A percentile compares a stretch with the other conserved stretches of the same genome.
Evolutionary conservation across 2,113 vertebrate species (phyloP).

Genomic region (Oreamnos americanus): DNA sequence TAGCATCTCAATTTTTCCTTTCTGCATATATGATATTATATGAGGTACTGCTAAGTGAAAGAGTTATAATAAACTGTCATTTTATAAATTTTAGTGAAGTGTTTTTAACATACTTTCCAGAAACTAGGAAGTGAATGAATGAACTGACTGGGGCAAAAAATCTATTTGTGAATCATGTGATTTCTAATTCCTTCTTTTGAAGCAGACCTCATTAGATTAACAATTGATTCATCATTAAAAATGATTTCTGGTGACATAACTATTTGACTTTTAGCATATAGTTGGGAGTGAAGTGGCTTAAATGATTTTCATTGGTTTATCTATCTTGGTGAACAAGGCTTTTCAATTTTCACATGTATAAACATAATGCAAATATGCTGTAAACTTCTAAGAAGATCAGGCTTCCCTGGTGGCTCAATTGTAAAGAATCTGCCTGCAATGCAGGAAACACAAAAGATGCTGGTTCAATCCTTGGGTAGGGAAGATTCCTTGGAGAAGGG

Average conservation of each 20-base stretch:
- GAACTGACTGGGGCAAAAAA: not conserved
- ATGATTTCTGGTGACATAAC: not conserved
- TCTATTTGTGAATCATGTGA: not conserved
- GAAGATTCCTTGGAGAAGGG: not conserved
- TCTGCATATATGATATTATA: not conserved
- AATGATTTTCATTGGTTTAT: conserved; percentile 21
- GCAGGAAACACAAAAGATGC: not conserved
- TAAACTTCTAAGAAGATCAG: not conserved
- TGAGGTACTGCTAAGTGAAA: not conserved
- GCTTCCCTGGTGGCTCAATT: not conserved
- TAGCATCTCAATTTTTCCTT: not conserved
- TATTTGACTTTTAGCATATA: not conserved
- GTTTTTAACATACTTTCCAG: not conserved
- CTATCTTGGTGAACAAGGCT: not conserved
- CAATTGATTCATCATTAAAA: not conserved
- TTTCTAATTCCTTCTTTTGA: conserved; percentile 29
- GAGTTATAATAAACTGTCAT: not conserved
- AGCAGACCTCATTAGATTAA: not conserved
- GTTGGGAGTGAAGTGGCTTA: conserved; percentile 6
- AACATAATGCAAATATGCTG: not conserved
- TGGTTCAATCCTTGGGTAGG: not conserved
- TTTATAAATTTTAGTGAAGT: not conserved
- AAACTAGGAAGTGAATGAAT: conserved; percentile 28
- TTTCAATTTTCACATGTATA: not conserved
- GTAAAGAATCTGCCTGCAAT: not conserved